Evolutionary conservation across 1,140 invertebrate genomes (phyloP), one percentile per base, ranked within the genome.

Genomic region (Rhopalosiphum maidis): DNA sequence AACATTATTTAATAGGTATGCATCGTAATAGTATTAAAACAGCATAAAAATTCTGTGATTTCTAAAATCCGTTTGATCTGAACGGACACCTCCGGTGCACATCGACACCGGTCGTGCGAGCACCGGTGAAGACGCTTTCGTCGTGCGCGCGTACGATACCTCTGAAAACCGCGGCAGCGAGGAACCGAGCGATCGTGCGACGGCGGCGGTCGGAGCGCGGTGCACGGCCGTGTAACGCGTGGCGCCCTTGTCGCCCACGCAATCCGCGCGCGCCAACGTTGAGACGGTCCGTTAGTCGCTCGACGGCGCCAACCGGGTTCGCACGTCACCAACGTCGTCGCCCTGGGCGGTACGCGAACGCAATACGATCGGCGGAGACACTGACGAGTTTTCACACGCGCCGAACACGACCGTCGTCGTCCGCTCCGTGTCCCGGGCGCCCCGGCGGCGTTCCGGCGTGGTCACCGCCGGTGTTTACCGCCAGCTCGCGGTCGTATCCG

Each of bases 241-340:
- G 86, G 87, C 87, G 87, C 87, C 48, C 87, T 89, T 23, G 48
- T 89, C 87, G 87, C 15, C 43, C 43, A 5, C 11, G 25, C 7
- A 30, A 8, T 22, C 43, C 43, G 6, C 46, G 11, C 25, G 86
- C 46, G 25, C 15, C 43, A 48, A n/a, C 11, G 35, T 55, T 7
- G 48, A 77, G 86, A 11, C 89, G 25, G 55, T 77, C 60, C 30
- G 60, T 90, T 90, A 90, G 89, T 90, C 89, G 25, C 54, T 68
- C 55, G 89, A 60, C 89, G 89, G 54, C 25, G 25, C 25, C 89
- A 43, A 68, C 54, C 54, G 89, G 35, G 89, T 90, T 43, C 37
- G 54, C 37, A 60, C 37, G 89, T 68, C 51, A 1, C 21, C 48
- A 37, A 23, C 37, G 35, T 21, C 41, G 41, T 41, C 18, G 30